Evolutionary conservation across 2,797 vertebrate genomes (phyloP).

Genomic region (Sparus aurata): DNA sequence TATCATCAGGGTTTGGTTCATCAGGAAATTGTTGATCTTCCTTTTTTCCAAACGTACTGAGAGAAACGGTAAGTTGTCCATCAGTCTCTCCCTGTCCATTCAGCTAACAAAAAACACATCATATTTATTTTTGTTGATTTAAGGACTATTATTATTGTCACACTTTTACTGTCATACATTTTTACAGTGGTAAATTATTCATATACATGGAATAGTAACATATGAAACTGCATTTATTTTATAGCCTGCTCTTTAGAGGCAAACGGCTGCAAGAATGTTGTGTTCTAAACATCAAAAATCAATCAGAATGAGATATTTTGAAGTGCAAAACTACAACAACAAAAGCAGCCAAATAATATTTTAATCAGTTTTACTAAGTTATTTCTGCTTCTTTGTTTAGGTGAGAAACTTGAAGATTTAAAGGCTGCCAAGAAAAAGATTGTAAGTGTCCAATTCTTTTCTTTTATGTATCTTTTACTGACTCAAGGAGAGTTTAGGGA

Average conservation of each 20-base stretch:
- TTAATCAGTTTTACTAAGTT: background rate
- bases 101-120: background rate
- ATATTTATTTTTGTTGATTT: background rate
- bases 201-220: background rate
- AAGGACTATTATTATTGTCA: background rate
- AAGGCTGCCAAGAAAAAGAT: slow-evolving; percentile 95
- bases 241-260: background rate
- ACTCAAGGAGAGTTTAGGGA: background rate
- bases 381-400: slow-evolving; percentile 76
- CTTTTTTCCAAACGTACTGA: slow-evolving; percentile 96
- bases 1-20: slow-evolving; percentile 90
- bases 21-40: slow-evolving; percentile 93
- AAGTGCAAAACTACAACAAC: background rate
- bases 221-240: background rate
- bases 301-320: background rate
- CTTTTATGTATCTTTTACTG: background rate
- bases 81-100: slow-evolving; percentile 3
- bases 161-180: background rate
- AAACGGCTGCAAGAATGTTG: background rate
- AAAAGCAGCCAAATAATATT: background rate
- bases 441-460: slow-evolving; percentile 86
- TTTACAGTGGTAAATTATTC: too few species aligned
- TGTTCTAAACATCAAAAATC: background rate
- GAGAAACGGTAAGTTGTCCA: slow-evolving; percentile 92
- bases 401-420: slow-evolving; percentile 94